Evolutionary conservation across 2,797 vertebrate genomes (phyloP).

Genomic region (Gorsachius magnificus): DNA sequence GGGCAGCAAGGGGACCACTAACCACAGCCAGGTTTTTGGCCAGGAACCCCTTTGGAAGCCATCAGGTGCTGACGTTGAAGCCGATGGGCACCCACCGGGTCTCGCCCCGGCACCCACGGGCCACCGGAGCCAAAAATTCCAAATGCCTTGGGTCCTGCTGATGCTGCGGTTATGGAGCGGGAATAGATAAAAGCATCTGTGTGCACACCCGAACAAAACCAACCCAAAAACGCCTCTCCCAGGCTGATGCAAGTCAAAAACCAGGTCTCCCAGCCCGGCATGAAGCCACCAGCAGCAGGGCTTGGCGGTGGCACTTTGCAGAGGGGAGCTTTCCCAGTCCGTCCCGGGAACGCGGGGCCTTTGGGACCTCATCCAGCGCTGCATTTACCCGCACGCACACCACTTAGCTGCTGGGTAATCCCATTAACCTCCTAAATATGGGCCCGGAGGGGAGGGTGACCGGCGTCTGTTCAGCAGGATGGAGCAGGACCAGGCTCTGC

Average conservation of each 20-base stretch:
- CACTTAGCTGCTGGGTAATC: not conserved
- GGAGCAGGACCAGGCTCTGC: accelerated
- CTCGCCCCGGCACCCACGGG: not conserved
- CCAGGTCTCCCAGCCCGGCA: not conserved
- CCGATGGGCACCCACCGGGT: not conserved
- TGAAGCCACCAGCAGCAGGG: accelerated
- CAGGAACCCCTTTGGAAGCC: not conserved
- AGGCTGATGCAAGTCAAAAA: accelerated
- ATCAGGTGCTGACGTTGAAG: accelerated
- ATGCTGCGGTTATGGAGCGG: not conserved
- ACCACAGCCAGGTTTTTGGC: not conserved
- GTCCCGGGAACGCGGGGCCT: not conserved
- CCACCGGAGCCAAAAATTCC: not conserved
- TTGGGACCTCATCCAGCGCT: not conserved
- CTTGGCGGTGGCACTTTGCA: not conserved
- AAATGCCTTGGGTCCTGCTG: not conserved
- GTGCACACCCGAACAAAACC: not conserved
- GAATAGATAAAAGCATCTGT: slow-evolving; percentile 65
- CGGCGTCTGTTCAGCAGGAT: not conserved
- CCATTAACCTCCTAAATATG: not conserved
- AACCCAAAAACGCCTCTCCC: not conserved
- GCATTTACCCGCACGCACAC: not conserved
- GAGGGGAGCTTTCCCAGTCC: not conserved
- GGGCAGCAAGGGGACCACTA: no score
- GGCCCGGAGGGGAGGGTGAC: not conserved